Conservation (phyloP, 2,113 vertebrate genomes). For the Syngnathus typhle region DNA sequence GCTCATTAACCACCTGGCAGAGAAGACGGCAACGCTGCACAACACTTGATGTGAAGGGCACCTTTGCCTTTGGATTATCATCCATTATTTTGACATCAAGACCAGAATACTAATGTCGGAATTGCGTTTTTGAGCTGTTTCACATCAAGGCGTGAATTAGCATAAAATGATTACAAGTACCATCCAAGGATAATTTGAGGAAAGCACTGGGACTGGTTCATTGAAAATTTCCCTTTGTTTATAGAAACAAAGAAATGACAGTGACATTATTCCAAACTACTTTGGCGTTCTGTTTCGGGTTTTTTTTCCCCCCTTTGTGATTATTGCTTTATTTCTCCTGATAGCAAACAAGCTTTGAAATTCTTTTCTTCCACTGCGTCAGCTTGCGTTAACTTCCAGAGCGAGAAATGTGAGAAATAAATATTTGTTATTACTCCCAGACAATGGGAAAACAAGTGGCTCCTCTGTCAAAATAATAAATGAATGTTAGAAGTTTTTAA, state of each 20-base stretch:
- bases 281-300: neutral
- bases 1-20: constrained; percentile 43
- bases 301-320: neutral
- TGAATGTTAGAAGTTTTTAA: too few species aligned
- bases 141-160: neutral
- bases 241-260: too few species aligned
- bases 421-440: too few species aligned
- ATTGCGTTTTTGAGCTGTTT: neutral
- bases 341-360: neutral
- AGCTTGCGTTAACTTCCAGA: too few species aligned
- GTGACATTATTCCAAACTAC: neutral
- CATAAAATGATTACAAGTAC: neutral
- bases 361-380: neutral
- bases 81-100: neutral
- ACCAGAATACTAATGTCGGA: neutral
- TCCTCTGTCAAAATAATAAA: neutral
- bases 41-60: constrained; percentile 9
- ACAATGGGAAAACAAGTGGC: neutral
- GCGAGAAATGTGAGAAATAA: too few species aligned
- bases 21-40: constrained; percentile 24
- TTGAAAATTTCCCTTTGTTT: too few species aligned
- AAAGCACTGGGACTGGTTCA: neutral
- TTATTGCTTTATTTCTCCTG: neutral
- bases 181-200: neutral
- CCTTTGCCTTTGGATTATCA: constrained; percentile 6